Conservation (phyloP, 2,113 vertebrate genomes). For the Pachycephala philippinensis region DNA sequence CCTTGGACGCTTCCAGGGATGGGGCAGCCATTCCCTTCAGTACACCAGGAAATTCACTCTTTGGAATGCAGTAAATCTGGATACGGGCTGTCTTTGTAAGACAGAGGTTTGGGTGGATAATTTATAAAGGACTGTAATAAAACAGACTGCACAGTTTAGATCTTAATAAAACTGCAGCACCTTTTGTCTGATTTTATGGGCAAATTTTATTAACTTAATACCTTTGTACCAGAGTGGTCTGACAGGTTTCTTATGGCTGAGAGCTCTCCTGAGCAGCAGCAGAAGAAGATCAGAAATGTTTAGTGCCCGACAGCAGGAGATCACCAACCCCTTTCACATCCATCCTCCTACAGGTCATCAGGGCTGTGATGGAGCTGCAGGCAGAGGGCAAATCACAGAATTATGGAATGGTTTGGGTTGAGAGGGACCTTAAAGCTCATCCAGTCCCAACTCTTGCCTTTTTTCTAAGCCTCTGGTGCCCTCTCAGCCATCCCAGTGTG, state of each 20-base stretch:
- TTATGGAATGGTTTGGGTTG: background rate
- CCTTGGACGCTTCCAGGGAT: background rate
- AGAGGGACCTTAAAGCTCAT: background rate
- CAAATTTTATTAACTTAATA: background rate
- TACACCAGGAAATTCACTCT: background rate
- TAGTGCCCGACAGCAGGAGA: fast-evolving
- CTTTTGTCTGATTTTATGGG: constrained; percentile 21
- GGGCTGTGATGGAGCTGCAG: background rate
- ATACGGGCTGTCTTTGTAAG: background rate
- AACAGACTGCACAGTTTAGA: background rate
- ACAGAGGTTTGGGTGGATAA: background rate
- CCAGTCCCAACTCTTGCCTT: background rate
- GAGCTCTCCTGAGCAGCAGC: background rate
- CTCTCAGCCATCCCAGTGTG: background rate
- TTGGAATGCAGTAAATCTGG: background rate
- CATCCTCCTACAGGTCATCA: background rate
- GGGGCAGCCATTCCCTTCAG: background rate
- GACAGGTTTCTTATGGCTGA: background rate
- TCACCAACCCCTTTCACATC: background rate
- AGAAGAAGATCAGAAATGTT: background rate
- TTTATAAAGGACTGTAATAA: background rate
- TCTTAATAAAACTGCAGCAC: background rate
- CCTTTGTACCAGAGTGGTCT: background rate
- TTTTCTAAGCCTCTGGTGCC: background rate
- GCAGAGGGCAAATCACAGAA: background rate